Evolutionary conservation across 2,797 vertebrate species (phyloP), one percentile per base, ranked within the genome.

Genomic region (Amazona finschi): DNA sequence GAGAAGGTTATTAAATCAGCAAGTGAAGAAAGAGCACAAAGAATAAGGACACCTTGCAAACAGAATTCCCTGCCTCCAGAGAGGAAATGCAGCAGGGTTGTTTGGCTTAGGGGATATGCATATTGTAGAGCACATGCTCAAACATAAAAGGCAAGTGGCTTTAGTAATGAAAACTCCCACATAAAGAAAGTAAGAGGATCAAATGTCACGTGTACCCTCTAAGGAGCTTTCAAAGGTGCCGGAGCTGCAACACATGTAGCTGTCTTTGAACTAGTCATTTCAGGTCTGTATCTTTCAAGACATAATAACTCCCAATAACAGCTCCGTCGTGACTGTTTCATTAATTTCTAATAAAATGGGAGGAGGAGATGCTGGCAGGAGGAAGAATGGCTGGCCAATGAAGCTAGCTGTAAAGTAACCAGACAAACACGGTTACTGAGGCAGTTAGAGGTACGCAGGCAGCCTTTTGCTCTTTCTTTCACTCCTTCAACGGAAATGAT

Each of bases 171-270:
- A 91, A 93, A 89, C 31, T 85, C 74, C 47, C 43, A 85, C 52
- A 90, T 53, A 80, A 78, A 87, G 80, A 64, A 80, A 93, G 71
- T 52, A 95, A 92, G 93, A 93, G 67, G 76, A 96, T 95, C 93
- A 96, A 94, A 66, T 57, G 33, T 74, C 87, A 86, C 38, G 2
- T 93, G 87, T 89, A 81, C 18, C 39, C 69, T 88, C 62, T 61
- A 77, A 93, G 69, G 66, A 87, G 52, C 73, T 94, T 90, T 57
- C 43, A 91, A 57, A 91, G 65, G 87, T 77, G 73, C 12, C 2
- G 3, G 8, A 57, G n/a, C 66, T 77, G 21, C 43, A 64, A 49
- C 60, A 80, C 3, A 1, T 70, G 79, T 36, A 74, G 47, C 36
- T 85, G 55, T 22, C 74, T 94, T 44, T 2, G 1, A 84, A 64